Conservation (phyloP, 2,113 vertebrate genomes). For the Okapia johnstoni region DNA sequence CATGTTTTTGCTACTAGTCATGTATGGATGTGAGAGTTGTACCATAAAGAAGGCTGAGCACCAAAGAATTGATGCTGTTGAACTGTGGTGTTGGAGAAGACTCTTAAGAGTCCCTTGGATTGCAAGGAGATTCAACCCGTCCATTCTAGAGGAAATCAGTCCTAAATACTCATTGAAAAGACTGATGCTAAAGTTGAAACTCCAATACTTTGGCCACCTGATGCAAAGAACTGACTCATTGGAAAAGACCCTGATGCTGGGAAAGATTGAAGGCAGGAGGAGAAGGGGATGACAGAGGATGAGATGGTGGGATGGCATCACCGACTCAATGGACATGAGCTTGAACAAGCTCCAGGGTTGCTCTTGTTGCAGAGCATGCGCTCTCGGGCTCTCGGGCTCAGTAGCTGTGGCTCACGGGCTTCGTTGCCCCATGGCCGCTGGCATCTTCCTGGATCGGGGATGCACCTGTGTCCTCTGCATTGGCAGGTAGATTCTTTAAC, state of each 20-base stretch:
- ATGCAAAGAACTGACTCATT: background rate
- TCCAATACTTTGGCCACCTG: background rate
- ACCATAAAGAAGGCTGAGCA: background rate
- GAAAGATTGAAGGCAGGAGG: no score
- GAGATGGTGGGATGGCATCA: background rate
- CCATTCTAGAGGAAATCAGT: background rate
- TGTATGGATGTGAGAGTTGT: background rate
- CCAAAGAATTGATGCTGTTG: background rate
- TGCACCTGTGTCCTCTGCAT: background rate
- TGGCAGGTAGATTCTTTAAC: background rate
- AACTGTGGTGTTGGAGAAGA: background rate
- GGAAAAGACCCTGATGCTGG: no score
- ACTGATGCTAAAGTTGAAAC: background rate
- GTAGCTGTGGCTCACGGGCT: rapidly evolving
- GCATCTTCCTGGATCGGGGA: background rate
- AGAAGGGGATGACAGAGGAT: background rate
- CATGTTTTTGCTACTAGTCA: background rate
- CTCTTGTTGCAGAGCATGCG: background rate
- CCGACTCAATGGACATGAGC: background rate
- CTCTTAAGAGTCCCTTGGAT: background rate
- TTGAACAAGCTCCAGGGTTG: background rate
- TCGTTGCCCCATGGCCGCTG: rapidly evolving
- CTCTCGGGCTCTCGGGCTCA: background rate
- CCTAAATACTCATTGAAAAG: background rate
- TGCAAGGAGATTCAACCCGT: background rate